Percentiles rank a stretch among this genome's conserved stretches.
Conservation (phyloP, 2,797 vertebrate species). For the Brachymystax lenok region DNA sequence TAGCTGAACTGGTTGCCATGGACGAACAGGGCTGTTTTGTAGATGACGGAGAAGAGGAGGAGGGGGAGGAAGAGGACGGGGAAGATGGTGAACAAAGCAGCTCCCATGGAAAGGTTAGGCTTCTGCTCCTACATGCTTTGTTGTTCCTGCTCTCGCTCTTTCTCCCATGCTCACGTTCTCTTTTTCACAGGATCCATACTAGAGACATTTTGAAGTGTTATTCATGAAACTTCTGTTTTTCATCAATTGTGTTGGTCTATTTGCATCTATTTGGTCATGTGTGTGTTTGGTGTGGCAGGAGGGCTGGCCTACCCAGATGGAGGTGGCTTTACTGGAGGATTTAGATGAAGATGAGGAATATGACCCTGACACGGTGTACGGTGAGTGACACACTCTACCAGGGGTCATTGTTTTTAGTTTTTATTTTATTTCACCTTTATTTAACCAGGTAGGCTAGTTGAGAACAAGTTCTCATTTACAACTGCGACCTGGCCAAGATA, state of each 20-base stretch:
- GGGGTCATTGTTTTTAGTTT: not conserved
- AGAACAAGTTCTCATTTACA: no score
- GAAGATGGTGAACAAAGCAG: slow-evolving; percentile 37
- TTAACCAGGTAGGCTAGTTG: no score
- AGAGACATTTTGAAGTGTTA: no score
- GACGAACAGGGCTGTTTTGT: slow-evolving; percentile 85
- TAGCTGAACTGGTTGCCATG: slow-evolving; percentile 82
- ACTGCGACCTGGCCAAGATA: no score
- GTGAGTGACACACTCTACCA: slow-evolving; percentile 69
- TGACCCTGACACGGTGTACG: slow-evolving; percentile 83
- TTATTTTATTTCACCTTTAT: no score
- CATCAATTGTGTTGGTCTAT: no score
- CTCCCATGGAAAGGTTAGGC: slow-evolving; percentile 50
- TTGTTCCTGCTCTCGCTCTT: not conserved
- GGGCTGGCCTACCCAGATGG: slow-evolving; percentile 66
- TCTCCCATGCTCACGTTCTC: not conserved
- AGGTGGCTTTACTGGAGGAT: slow-evolving; percentile 74
- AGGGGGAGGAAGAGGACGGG: slow-evolving; percentile 65
- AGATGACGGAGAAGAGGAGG: slow-evolving; percentile 81
- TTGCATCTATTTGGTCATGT: no score
- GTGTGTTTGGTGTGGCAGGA: slow-evolving; percentile 54
- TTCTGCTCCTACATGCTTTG: not conserved
- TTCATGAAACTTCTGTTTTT: no score
- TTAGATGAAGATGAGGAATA: slow-evolving; percentile 80
- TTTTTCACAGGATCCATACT: not conserved